Percentiles rank a stretch among this genome's conserved stretches.
These are phyloP conservation scores for Hoplostethus atlanticus DNA, from an alignment of 2,797 vertebrate species.

Conservation along the genomic window DNA sequence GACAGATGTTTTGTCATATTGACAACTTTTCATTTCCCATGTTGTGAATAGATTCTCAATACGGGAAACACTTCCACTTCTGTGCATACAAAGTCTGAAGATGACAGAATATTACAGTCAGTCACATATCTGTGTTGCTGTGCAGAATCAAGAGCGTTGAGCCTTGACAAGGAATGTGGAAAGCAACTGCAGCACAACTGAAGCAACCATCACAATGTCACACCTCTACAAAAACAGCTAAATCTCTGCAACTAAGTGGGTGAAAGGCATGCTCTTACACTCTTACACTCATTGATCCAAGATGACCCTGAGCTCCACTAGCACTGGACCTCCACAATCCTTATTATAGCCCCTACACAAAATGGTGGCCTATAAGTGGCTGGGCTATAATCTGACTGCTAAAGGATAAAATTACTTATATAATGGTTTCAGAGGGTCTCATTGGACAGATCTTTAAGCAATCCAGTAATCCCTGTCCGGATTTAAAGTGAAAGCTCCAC, in stretches of 20 bases:
- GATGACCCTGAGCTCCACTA: neutral
- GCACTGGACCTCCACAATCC: slow-evolving; percentile 21
- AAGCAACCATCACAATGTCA: neutral
- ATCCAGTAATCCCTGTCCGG: slow-evolving; percentile 72
- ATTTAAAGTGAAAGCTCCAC: slow-evolving; percentile 68
- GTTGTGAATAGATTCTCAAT: neutral
- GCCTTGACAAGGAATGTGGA: neutral
- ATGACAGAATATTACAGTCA: neutral
- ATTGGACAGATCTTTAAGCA: slow-evolving; percentile 61
- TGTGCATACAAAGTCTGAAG: neutral
- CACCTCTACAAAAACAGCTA: neutral
- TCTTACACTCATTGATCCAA: neutral
- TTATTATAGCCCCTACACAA: slow-evolving; percentile 15
- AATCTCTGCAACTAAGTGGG: slow-evolving; percentile 14
- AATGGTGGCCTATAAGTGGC: slow-evolving; percentile 55
- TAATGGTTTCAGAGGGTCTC: slow-evolving; percentile 67
- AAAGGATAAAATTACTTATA: slow-evolving; percentile 74
- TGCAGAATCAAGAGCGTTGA: neutral
- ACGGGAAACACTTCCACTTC: neutral
- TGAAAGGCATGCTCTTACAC: slow-evolving; percentile 8
- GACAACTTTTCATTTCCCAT: neutral
- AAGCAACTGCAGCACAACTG: neutral
- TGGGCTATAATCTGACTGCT: slow-evolving; percentile 57
- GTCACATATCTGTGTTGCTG: neutral
- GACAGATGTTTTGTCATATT: neutral